Percentiles rank a stretch among this genome's conserved stretches.
phyloP scores from a whole-genome alignment of 2,888 invertebrate species.

The Pachydiplax longipennis region DNA sequence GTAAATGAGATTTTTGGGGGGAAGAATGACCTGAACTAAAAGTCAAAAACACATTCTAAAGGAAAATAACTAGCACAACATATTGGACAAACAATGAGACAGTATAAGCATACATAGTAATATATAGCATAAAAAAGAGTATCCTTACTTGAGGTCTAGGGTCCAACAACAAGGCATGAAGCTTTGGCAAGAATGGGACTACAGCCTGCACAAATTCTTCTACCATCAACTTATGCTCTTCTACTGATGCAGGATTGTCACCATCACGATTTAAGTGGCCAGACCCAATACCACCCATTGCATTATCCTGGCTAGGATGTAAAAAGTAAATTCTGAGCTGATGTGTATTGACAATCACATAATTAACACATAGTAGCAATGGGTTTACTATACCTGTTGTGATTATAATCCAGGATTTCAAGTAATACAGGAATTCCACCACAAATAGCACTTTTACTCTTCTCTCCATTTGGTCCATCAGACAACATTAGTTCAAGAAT shows the following conservation, averaged over 20 bases:
- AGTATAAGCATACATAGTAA: not conserved
- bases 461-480: constrained; percentile 60
- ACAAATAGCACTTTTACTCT: constrained; percentile 75
- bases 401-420: constrained; percentile 67
- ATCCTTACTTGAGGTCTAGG: constrained; percentile 71
- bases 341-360: not conserved
- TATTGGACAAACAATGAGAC: too few relatives aligned
- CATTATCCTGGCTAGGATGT: constrained; percentile 1
- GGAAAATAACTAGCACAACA: too few relatives aligned
- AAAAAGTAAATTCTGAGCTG: not conserved
- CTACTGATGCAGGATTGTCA: constrained; percentile 62
- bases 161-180: constrained; percentile 72
- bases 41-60: too few relatives aligned
- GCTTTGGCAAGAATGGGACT: constrained; percentile 71
- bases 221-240: constrained; percentile 68
- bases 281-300: constrained; percentile 50
- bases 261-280: constrained; percentile 57
- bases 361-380: constrained; percentile 11
- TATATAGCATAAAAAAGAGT: not conserved
- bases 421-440: constrained; percentile 83
- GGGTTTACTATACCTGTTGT: constrained; percentile 50
- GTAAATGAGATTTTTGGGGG: too few relatives aligned
- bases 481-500: constrained; percentile 79
- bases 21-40: too few relatives aligned
- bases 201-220: constrained; percentile 62